Evolutionary conservation across 2,113 vertebrate genomes (phyloP), one percentile per base, ranked within the genome.

Genomic region (Neolamprologus brichardi): DNA sequence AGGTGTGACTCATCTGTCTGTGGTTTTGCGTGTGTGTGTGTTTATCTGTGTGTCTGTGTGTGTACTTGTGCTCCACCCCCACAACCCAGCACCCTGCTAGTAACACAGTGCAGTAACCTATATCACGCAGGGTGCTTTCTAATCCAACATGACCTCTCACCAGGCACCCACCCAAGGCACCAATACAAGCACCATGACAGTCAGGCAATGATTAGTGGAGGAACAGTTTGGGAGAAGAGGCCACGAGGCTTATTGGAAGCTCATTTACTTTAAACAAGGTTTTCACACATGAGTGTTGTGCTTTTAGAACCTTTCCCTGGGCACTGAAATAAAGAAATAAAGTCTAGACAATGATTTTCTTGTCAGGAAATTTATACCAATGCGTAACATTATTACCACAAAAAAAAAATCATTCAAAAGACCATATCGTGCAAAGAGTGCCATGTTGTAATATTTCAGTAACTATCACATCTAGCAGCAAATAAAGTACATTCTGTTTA

Each of bases 131-230:
- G 90, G 82, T 13, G 87, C 88, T 88, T 88, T 91, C 93, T 96
- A 96, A 96, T 96, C 92, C 89, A 93, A 94, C 91, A 90, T 75
- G 96, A 96, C 93, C 93, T 93, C 93, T 91, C 93, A 52, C 92
- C 91, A 89, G 85, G 89, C 83, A 15, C 34, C 87, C 80, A 67
- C 85, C 54, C 83, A 7, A 86, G 64, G 85, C 85, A 86, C 87
- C 88, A 17, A 77, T 83, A 81, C 79, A 89, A 81, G 56, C 89
- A 84, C 86, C 86, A 20, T 75, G 88, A 94, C 90, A 90, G 86
- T 89, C 89, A 88, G 85, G 81, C 87, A 53, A 86, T 89, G 91
- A 94, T 94, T 89, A 93, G 93, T 77, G 83, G 39, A 81, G 86
- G 82, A 89, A 11, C 53, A 51, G 84, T 79, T 88, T 89, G 88